These are phyloP conservation scores for Chymomyza fuscimana DNA, from an alignment of 2,888 invertebrate genomes.

Conservation along the genomic window DNA sequence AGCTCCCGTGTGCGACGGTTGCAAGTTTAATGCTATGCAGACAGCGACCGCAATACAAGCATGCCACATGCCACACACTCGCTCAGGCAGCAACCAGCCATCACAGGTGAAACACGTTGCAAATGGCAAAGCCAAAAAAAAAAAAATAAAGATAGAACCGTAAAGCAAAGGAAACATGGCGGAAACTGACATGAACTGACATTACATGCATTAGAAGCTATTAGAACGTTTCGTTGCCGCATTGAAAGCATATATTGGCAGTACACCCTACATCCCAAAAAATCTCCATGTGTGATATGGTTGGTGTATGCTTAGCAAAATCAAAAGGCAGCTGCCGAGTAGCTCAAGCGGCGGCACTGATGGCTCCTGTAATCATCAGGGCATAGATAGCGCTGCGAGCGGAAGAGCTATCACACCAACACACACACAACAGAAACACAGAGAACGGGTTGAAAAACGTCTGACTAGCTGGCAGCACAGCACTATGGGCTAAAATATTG, in stretches of 20 bases:
- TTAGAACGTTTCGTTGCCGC: slow-evolving; percentile 46
- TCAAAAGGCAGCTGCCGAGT: slow-evolving; percentile 39
- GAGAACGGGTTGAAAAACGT: slow-evolving; percentile 36
- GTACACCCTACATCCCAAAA: neutral
- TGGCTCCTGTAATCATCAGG: slow-evolving; percentile 66
- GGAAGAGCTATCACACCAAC: slow-evolving; percentile 23
- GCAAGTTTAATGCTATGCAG: slow-evolving; percentile 8
- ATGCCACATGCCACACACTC: neutral
- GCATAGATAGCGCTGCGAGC: slow-evolving; percentile 57
- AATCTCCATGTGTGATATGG: slow-evolving; percentile 14
- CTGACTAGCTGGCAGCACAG: slow-evolving; percentile 24
- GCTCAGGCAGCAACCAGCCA: neutral
- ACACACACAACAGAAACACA: neutral
- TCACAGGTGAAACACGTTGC: slow-evolving; percentile 3
- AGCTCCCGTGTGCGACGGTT: neutral
- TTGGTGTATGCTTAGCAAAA: slow-evolving; percentile 41
- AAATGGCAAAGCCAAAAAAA: slow-evolving; percentile 26
- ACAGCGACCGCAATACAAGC: slow-evolving; percentile 5
- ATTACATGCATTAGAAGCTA: slow-evolving; percentile 72
- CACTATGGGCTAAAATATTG: neutral
- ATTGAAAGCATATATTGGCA: slow-evolving; percentile 9
- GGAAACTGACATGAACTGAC: slow-evolving; percentile 69
- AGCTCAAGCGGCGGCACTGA: slow-evolving; percentile 45
- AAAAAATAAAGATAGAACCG: neutral
- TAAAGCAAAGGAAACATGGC: slow-evolving; percentile 32